phyloP scores from a whole-genome alignment of 2,888 invertebrate genomes.

The Patella pellucida region DNA sequence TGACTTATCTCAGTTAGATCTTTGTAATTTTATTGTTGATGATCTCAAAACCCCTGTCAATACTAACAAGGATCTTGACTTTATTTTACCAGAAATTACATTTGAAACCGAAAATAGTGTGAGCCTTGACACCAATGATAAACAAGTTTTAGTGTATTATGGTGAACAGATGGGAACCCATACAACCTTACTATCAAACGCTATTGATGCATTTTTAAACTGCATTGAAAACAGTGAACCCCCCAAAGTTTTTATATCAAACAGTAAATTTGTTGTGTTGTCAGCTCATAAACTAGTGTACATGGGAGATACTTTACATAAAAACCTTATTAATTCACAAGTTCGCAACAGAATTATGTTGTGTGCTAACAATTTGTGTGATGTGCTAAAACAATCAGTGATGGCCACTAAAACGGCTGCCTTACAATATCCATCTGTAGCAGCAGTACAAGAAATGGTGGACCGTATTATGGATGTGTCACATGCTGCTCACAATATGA shows the following conservation, averaged over 20 bases:
- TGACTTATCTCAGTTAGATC: conserved; percentile 14
- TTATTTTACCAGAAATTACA: conserved; percentile 11
- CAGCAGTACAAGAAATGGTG: conserved; percentile 93
- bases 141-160: conserved; percentile 88
- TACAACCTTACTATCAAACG: conserved; percentile 83
- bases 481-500: conserved; percentile 85
- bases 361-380: conserved; percentile 65
- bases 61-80: conserved; percentile 14
- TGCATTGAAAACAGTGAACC: conserved; percentile 94
- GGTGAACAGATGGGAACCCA: conserved; percentile 88
- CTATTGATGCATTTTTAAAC: conserved; percentile 91
- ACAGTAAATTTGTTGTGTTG: conserved; percentile 93
- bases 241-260: conserved; percentile 91
- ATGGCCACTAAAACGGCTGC: conserved; percentile 91
- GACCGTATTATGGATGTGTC: conserved; percentile 90
- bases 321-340: conserved; percentile 83
- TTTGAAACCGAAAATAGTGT: not conserved
- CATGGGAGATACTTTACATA: conserved; percentile 93
- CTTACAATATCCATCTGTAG: conserved; percentile 90
- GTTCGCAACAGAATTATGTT: conserved; percentile 76
- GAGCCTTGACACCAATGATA: conserved; percentile 79
- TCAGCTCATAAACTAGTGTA: conserved; percentile 94
- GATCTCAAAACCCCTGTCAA: conserved; percentile 28
- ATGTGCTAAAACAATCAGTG: conserved; percentile 77
- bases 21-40: conserved; percentile 15